Base-by-base conservation (phyloP, 23 tunicate species). In the Ciona savignyi region DNA sequence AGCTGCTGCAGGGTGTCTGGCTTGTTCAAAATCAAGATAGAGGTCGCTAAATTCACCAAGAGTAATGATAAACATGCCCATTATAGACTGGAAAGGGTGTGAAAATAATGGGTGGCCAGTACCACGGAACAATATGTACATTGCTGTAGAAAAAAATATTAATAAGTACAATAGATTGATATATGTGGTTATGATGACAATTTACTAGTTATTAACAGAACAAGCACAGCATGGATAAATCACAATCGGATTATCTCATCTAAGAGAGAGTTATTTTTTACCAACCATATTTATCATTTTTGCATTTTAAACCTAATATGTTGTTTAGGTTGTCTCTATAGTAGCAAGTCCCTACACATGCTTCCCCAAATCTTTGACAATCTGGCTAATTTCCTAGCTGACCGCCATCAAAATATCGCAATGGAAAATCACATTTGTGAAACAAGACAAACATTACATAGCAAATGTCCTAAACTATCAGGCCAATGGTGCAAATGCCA, bases 1-100 rank as follows among this genome's bases (percentile, higher is more conserved):
- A 0, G 87, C 93, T 22, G 89, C 89, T 2, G 49, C 29, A 0
- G 97, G 91, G 33, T 77, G 62, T 51, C 83, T 66, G 19, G 91
- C 63, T 2, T 34, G 30, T 51, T 91, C 97, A 68, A 91, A 91
- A 27, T 82, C 89, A 9, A 25, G 72, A 62, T 91, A 91, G 22
- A 85, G 71, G 35, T 91, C 97, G 25, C 79, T 63, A 61, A 91
- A 91, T 72, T 91, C 91, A 2, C 97, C 97, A 79, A 91, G 71
- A 1, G 97, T 80, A 26, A 91, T 76, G 33, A 85, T 71, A 66
- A 91, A 91, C 97, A 91, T 91, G 51, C 80, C 97, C 67, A 91
- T 65, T 21, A 80, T 49, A 1, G 97, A 79, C 21, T 72, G 77
- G 23, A 80, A 29, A n/a, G 83, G 90, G 74, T 80, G 62, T 26